These are phyloP conservation scores for Caenorhabditis tropicalis DNA, from an alignment of 1,140 invertebrate genomes.

Conservation along the genomic window DNA sequence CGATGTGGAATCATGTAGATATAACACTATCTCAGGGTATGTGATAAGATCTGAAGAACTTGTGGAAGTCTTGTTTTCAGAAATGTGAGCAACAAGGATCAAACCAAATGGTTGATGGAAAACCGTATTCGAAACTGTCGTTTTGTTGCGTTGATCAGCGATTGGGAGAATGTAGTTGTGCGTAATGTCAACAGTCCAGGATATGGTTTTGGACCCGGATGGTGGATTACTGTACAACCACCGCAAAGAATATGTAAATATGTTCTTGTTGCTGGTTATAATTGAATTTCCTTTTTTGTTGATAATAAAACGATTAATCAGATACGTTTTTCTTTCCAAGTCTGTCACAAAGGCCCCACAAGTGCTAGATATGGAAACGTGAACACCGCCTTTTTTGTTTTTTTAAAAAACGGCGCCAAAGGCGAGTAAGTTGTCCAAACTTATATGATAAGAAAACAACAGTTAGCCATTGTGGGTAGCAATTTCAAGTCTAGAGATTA, in stretches of 20 bases:
- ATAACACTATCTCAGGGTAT: background rate
- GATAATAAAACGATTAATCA: no score
- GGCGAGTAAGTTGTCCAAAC: no score
- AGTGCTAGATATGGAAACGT: no score
- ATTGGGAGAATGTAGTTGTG: background rate
- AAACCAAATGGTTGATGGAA: background rate
- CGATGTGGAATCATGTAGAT: background rate
- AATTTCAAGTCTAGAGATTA: no score
- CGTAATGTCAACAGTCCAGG: background rate
- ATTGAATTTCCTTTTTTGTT: background rate
- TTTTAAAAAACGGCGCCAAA: no score
- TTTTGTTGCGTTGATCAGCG: background rate
- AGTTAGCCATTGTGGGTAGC: no score
- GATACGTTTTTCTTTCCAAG: no score
- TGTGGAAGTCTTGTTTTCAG: background rate
- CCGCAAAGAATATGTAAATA: background rate
- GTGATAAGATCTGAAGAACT: background rate
- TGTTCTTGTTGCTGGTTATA: background rate
- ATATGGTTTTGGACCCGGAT: background rate
- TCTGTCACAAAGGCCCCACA: no score
- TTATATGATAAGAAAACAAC: no score
- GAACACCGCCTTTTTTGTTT: no score
- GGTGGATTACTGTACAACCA: background rate
- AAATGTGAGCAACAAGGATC: background rate
- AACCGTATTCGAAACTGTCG: background rate